Base-by-base conservation (phyloP, 2,888 invertebrate genomes). In the Schrankia costaestrigalis region DNA sequence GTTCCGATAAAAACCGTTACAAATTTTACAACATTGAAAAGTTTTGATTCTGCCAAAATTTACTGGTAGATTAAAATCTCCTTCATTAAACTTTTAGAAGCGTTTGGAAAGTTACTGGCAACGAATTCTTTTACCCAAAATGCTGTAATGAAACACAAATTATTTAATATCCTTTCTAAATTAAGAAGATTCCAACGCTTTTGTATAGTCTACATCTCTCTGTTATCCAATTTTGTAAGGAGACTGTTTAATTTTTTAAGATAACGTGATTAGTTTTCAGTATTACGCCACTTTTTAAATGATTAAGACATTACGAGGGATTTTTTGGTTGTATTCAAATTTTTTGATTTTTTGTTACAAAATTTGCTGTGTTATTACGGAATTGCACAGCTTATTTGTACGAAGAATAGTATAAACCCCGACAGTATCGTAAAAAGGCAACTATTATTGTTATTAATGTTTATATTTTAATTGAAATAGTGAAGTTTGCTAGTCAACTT, bases 1-100 rank as follows among this genome's bases (percentile, higher is more conserved):
- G 2, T 45, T 34, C 17, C 28, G 21, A 31, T 45, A 51, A 51
- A 41, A 43, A 33, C 28, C 19, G 26, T 41, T 29, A 35, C 32
- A 26, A 19, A 31, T 21, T 22, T 22, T 14, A 4, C 11, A 22
- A n/a, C n/a, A n/a, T n/a, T n/a, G n/a, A 37, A 21, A 46, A 52
- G 30, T 46, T 52, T 21, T 2, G 4, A 29, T 34, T 27, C 36
- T 43, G n/a, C n/a, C 23, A 2, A 33, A 50, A 50, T 35, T 55
- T 29, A 32, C 21, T 30, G 29, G 24, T 23, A 35, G 31, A 51
- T 51, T 46, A 52, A 41, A 56, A 41, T 31, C 42, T 33, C 33
- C 31, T 48, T 52, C 31, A 43, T 53, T 52, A 31, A 53, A 47
- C 28, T 52, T 35, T 12, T 19, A 12, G 26, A 36, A 30, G 23